These are phyloP conservation scores for Sebastolobus alascanus DNA, from an alignment of 2,797 vertebrate species.

Conservation along the genomic window DNA sequence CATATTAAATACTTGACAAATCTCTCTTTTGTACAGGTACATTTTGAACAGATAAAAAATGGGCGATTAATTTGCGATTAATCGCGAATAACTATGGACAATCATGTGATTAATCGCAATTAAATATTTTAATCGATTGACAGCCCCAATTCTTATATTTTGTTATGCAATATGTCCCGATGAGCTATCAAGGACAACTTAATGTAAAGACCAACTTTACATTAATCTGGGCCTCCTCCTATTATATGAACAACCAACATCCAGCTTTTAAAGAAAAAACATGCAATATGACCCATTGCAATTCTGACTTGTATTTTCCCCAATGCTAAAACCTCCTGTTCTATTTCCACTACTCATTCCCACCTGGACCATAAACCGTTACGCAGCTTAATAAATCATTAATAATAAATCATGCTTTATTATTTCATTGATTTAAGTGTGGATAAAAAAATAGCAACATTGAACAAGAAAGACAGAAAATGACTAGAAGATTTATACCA, in stretches of 20 bases:
- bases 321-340: neutral
- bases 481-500: neutral
- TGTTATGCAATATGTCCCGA: neutral
- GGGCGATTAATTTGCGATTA: too few relatives aligned
- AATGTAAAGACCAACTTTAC: neutral
- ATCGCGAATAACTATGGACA: too few relatives aligned
- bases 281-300: neutral
- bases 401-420: neutral
- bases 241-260: neutral
- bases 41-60: too few relatives aligned
- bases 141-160: accelerated
- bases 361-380: neutral
- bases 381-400: neutral
- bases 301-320: constrained; percentile 4
- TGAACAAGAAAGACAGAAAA: neutral
- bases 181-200: too few relatives aligned
- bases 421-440: neutral
- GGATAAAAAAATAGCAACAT: neutral
- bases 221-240: neutral
- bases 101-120: accelerated
- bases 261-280: neutral
- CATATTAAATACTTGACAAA: too few relatives aligned
- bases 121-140: accelerated
- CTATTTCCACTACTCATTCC: constrained; percentile 3
- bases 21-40: too few relatives aligned